Evolutionary conservation across 1,140 invertebrate species (phyloP).

Genomic region (Leptopilina boulardi): DNA sequence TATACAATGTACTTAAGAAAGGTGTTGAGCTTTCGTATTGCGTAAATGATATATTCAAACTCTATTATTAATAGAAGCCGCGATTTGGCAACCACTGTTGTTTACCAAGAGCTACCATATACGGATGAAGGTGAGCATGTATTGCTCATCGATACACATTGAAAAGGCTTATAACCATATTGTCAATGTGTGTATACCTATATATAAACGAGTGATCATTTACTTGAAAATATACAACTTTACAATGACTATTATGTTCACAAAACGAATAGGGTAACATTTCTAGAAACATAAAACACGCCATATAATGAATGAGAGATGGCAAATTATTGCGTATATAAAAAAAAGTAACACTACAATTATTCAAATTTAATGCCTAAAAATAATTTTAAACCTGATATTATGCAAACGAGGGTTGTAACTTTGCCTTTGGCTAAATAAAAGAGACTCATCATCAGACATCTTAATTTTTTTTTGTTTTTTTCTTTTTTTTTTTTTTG

Average conservation of each 20-base stretch:
- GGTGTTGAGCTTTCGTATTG: slow-evolving; percentile 52
- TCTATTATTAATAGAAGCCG: slow-evolving; percentile 71
- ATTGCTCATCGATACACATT: slow-evolving; percentile 49
- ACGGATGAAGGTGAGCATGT: slow-evolving; percentile 53
- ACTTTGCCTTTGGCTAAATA: not conserved
- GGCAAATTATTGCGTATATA: not conserved
- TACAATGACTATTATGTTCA: slow-evolving; percentile 8
- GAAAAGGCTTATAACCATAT: slow-evolving; percentile 29
- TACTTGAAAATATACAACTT: slow-evolving; percentile 7
- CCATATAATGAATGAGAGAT: not conserved
- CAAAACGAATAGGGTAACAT: not conserved
- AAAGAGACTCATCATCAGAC: not conserved
- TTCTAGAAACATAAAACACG: not conserved
- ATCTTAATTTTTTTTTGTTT: not conserved
- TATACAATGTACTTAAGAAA: not conserved
- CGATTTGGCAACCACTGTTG: slow-evolving; percentile 74
- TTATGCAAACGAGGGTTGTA: slow-evolving; percentile 8
- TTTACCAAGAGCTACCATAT: slow-evolving; percentile 71
- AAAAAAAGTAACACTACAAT: not conserved
- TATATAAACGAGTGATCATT: slow-evolving; percentile 13
- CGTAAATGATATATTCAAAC: slow-evolving; percentile 65
- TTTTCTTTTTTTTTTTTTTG: no score
- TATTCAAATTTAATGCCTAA: not conserved
- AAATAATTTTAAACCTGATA: not conserved
- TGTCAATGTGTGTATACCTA: slow-evolving; percentile 44